Conservation (phyloP, 2,113 vertebrate genomes). For the Anthoscopus minutus region DNA sequence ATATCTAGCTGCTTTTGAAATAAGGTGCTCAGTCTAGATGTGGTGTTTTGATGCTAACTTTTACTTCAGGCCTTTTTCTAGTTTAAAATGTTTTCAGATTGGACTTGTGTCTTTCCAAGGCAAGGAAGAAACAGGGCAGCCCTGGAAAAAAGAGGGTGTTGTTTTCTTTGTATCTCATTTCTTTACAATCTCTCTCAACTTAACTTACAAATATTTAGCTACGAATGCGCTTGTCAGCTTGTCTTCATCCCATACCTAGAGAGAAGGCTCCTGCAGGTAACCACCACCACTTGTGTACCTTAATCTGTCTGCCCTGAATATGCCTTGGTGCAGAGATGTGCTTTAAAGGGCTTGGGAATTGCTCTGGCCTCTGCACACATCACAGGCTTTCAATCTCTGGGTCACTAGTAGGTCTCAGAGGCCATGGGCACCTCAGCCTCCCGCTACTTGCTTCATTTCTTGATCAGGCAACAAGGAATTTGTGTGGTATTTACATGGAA, state of each 20-base stretch:
- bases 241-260: not conserved
- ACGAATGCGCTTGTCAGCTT: not conserved
- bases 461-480: not conserved
- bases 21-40: not conserved
- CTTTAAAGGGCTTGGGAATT: not conserved
- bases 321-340: not conserved
- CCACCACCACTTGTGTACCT: not conserved
- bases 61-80: not conserved
- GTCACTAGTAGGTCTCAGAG: not conserved
- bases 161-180: not conserved
- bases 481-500: not conserved
- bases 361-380: not conserved
- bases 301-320: not conserved
- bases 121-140: not conserved
- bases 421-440: not conserved
- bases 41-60: not conserved
- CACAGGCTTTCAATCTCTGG: fast-evolving
- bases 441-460: not conserved
- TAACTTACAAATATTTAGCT: not conserved
- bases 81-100: not conserved
- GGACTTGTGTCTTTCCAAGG: not conserved
- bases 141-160: not conserved
- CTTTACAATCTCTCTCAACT: not conserved
- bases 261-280: not conserved
- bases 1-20: not conserved